A percentile compares a stretch with the other conserved stretches of the same genome.
Conservation (phyloP, 2,113 vertebrate genomes). For the Hepsetus odoe region DNA sequence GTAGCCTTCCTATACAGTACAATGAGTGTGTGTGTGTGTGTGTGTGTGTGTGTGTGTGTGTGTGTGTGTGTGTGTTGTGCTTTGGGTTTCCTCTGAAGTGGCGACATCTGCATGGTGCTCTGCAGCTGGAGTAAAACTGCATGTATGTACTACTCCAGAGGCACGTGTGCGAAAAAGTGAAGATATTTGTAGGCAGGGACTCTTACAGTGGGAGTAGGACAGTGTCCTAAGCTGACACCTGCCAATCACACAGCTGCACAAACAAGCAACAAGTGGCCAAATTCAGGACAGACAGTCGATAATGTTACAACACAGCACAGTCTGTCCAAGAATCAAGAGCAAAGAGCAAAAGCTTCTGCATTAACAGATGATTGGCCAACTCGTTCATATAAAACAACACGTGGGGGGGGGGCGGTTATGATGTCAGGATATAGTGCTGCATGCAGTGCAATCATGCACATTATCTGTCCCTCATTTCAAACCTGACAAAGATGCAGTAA, state of each 20-base stretch:
- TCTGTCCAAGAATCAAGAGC: conserved; percentile 42
- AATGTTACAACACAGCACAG: conserved; percentile 31
- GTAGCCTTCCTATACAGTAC: too few relatives aligned
- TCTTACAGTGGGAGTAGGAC: conserved; percentile 23
- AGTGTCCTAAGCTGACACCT: conserved; percentile 54
- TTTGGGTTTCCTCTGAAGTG: background rate
- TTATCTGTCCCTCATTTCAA: background rate
- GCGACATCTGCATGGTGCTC: conserved; percentile 22
- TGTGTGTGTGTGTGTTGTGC: background rate
- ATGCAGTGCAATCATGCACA: background rate
- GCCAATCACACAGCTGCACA: conserved; percentile 35
- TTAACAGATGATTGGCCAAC: background rate
- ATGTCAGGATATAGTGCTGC: background rate
- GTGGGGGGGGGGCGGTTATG: too few relatives aligned
- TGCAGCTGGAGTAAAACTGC: conserved; percentile 2
- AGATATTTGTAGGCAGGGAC: background rate
- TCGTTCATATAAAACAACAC: background rate
- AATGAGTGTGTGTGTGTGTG: background rate
- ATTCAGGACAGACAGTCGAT: conserved; percentile 17
- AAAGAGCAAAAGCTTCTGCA: conserved; percentile 1
- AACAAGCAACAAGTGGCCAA: conserved; percentile 51
- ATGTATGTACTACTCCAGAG: conserved; percentile 24
- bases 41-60: background rate
- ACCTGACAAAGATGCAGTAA: background rate
- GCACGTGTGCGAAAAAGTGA: conserved; percentile 9